Conservation (phyloP, 2,113 vertebrate species). For the Hoplias malabaricus region DNA sequence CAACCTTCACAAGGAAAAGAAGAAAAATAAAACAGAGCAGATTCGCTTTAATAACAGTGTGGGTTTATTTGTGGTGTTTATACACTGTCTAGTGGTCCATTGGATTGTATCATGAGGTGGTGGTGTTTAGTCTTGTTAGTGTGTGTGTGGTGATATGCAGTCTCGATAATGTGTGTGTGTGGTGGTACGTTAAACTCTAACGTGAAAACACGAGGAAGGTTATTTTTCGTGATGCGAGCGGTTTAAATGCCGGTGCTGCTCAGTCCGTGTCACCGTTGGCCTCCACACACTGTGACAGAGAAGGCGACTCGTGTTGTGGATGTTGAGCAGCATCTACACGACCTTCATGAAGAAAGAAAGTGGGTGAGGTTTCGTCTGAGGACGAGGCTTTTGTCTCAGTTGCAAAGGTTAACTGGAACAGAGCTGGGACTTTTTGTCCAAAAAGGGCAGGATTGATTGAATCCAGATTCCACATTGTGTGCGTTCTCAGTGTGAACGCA, state of each 20-base stretch:
- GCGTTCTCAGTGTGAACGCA: constrained; percentile 3
- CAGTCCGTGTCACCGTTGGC: constrained; percentile 57
- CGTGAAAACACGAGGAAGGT: too few species aligned
- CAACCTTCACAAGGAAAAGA: too few species aligned
- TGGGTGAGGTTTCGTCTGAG: neutral
- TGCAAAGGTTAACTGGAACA: constrained; percentile 13
- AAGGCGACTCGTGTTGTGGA: constrained; percentile 63
- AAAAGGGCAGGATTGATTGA: constrained; percentile 20
- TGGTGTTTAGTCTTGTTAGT: too few species aligned
- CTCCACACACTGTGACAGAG: constrained; percentile 60
- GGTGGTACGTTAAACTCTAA: too few species aligned
- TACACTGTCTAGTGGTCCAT: too few species aligned
- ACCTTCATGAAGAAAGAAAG: constrained; percentile 14
- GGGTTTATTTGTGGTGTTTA: too few species aligned
- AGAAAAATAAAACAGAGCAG: too few species aligned
- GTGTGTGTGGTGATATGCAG: too few species aligned
- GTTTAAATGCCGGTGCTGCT: constrained; percentile 73
- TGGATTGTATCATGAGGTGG: too few species aligned
- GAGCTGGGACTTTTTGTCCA: constrained; percentile 20
- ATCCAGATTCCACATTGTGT: constrained; percentile 42
- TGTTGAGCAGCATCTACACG: constrained; percentile 61
- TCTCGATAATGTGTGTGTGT: too few species aligned
- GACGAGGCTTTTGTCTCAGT: constrained; percentile 35
- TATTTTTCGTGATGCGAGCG: too few species aligned
- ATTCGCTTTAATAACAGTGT: too few species aligned